Conservation (phyloP, 2,113 vertebrate genomes). For the Coptodon bakossiorum region DNA sequence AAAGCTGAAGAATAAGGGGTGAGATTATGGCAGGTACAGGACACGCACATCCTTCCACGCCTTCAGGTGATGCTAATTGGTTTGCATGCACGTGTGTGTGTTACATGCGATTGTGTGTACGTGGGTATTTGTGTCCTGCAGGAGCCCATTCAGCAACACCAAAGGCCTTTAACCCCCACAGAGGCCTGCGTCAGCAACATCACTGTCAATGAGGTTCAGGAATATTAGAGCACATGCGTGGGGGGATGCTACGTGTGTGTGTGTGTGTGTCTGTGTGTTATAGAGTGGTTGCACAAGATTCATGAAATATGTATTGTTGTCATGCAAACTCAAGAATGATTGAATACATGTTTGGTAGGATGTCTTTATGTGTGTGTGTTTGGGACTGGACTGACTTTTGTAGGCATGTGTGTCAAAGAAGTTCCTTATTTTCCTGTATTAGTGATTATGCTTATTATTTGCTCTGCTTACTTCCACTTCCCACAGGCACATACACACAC, state of each 20-base stretch:
- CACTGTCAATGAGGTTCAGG: conserved; percentile 23
- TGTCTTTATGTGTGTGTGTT: not conserved
- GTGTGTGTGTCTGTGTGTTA: not conserved
- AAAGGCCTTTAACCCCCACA: conserved; percentile 28
- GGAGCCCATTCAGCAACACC: conserved; percentile 41
- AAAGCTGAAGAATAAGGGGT: not conserved
- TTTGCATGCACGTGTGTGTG: not conserved
- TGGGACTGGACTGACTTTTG: not conserved
- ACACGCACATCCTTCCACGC: not conserved
- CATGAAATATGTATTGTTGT: conserved; percentile 40
- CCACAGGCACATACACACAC: not conserved
- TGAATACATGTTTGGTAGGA: not conserved
- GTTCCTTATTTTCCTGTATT: not conserved
- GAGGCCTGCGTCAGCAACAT: conserved; percentile 53
- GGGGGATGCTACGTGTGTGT: not conserved
- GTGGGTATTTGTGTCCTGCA: not conserved
- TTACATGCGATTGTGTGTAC: not conserved
- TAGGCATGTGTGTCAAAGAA: not conserved
- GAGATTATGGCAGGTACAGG: not conserved
- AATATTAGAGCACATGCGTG: conserved; percentile 31
- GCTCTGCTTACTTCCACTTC: not conserved
- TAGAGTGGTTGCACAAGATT: not conserved
- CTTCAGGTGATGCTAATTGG: not conserved
- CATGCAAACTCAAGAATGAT: conserved; percentile 15
- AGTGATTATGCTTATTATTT: conserved; percentile 33